Evolutionary conservation across 2,113 vertebrate genomes (phyloP).

Genomic region (Sphaerodactylus townsendi): DNA sequence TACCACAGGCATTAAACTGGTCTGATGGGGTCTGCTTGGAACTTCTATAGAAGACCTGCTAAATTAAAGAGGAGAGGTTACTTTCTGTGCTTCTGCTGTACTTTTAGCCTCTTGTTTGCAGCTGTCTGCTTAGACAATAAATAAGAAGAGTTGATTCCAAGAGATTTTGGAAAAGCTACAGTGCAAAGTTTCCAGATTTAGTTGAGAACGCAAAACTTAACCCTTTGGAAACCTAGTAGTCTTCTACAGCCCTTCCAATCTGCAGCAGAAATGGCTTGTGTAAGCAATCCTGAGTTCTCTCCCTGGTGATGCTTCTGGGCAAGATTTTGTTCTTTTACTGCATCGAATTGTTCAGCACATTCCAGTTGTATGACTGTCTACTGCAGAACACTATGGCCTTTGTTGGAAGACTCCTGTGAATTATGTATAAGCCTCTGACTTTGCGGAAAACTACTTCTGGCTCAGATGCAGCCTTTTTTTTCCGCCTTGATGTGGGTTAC

Average conservation of each 20-base stretch:
- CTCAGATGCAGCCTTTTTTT: background rate
- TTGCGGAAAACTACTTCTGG: conserved; percentile 5
- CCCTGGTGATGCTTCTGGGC: background rate
- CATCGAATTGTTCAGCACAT: conserved; percentile 4
- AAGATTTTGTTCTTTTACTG: background rate
- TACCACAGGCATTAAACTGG: background rate
- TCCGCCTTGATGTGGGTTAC: background rate
- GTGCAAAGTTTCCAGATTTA: background rate
- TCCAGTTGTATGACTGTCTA: conserved; percentile 21
- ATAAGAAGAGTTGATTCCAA: background rate
- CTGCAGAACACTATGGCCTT: background rate
- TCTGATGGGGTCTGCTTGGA: background rate
- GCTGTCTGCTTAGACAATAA: background rate
- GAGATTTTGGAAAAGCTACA: background rate
- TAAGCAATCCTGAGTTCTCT: background rate
- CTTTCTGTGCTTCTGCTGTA: background rate
- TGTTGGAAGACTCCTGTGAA: conserved; percentile 7
- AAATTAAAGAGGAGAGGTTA: background rate
- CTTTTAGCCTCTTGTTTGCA: too few species aligned
- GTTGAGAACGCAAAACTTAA: background rate
- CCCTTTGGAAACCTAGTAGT: background rate
- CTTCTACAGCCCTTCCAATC: background rate
- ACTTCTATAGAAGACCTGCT: background rate
- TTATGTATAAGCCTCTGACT: conserved; percentile 8
- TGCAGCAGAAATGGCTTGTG: background rate